Evolutionary conservation across 53 echinoderm and acorn worm species (phyloP).

Genomic region (Glandiceps talaboti): DNA sequence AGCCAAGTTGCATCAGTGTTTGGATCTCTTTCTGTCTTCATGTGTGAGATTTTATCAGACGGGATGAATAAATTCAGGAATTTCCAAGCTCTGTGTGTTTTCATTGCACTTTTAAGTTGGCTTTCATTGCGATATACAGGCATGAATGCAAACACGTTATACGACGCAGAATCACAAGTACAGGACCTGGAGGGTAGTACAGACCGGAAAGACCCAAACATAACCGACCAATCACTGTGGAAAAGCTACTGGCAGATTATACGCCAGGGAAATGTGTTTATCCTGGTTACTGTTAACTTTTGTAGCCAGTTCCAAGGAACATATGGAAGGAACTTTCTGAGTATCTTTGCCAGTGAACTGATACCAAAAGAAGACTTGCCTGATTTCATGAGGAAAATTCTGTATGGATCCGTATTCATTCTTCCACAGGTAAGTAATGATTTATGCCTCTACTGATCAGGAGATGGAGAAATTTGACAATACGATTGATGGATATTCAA

Average conservation of each 20-base stretch:
- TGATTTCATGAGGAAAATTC: conserved; percentile 32
- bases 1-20: conserved; percentile 56
- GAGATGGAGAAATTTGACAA: too few relatives aligned
- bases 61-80: conserved; percentile 60
- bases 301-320: conserved; percentile 58
- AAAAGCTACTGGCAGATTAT: conserved; percentile 32
- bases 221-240: not conserved
- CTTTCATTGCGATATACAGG: conserved; percentile 77
- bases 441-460: not conserved
- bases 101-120: conserved; percentile 77
- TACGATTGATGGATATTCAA: too few relatives aligned
- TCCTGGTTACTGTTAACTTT: conserved; percentile 72
- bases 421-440: conserved; percentile 47
- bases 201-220: not conserved
- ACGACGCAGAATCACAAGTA: not conserved
- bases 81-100: conserved; percentile 68
- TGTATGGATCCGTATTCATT: conserved; percentile 71
- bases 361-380: conserved; percentile 47
- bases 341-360: conserved; percentile 67
- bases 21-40: conserved; percentile 41
- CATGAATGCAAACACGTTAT: conserved; percentile 30
- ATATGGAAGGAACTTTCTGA: conserved; percentile 64
- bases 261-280: conserved; percentile 45
- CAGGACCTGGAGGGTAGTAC: not conserved
- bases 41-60: conserved; percentile 55